Base-by-base conservation (phyloP, 1,140 invertebrate species). In the Drosophila triauraria region DNA sequence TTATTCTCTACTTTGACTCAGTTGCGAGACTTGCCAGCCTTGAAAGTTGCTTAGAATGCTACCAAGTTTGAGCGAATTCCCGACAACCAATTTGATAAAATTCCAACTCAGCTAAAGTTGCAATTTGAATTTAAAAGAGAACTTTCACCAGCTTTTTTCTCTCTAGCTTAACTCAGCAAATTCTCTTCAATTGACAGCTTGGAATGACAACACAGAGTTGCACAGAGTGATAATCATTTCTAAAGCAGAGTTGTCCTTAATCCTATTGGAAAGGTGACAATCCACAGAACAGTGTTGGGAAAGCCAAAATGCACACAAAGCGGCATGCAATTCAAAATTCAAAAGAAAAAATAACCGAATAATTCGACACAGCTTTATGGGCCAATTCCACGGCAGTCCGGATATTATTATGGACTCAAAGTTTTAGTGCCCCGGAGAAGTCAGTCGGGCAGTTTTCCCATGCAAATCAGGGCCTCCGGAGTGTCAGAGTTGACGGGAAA, bases 381-480 rank as follows among this genome's bases (percentile, higher is more conserved):
- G 38, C 40, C 27, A 44, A 61, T 64, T 64, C 17, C 32, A 27
- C 12, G 13, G 6, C 30, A 46, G 57, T 35, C 42, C 13, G 17
- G 54, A 70, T 75, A 62, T 75, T 74, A 62, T 74, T 75, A 75
- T 47, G 42, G 57, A 30, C 5, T 30, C 27, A 30, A 30, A 30
- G 27, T 30, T 30, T 30, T 30, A 30, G 27, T 30, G 27, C 6
- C 6, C 27, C 27, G 27, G 6, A 6, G 6, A 30, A 30, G 27
- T 30, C 27, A 30, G 27, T 30, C 27, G 6, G 27, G 27, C 27
- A 30, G 27, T 7, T 30, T 30, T 30, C 27, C 27, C 27, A 30
- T 30, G 27, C 27, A 30, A 30, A 30, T 5, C 27, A 30, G 27
- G 27, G 27, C 27, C 27, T 30, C 6, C 27, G 0, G 27, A 30